Evolutionary conservation across 2,797 vertebrate species (phyloP).

Genomic region (Leuciscus waleckii): DNA sequence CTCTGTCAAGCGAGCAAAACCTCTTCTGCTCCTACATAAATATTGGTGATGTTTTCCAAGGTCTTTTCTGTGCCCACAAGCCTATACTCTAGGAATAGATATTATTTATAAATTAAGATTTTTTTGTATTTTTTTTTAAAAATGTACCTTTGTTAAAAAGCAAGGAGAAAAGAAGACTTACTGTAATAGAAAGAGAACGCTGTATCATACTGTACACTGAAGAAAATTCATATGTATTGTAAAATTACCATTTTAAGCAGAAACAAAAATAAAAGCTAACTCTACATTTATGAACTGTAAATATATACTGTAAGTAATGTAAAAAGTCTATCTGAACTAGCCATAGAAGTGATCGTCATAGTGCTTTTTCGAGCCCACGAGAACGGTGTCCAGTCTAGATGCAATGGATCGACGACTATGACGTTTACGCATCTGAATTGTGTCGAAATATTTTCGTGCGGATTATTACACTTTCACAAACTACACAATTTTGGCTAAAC

Average conservation of each 20-base stretch:
- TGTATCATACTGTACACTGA: slow-evolving; percentile 75
- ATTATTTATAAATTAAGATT: slow-evolving; percentile 42
- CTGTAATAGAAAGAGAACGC: slow-evolving; percentile 75
- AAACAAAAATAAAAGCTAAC: slow-evolving; percentile 48
- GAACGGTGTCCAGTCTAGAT: slow-evolving; percentile 25
- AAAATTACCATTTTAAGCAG: slow-evolving; percentile 57
- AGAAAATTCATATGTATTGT: slow-evolving; percentile 78
- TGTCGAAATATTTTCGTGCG: slow-evolving; percentile 34
- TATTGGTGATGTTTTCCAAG: slow-evolving; percentile 34
- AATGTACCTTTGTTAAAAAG: slow-evolving; percentile 66
- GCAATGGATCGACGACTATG: slow-evolving; percentile 28
- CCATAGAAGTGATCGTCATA: slow-evolving; percentile 32
- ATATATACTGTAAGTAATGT: slow-evolving; percentile 48
- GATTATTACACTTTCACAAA: slow-evolving; percentile 46
- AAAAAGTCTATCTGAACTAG: slow-evolving; percentile 42
- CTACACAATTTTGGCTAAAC: slow-evolving; percentile 37
- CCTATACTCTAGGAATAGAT: slow-evolving; percentile 50
- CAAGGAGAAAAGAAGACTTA: slow-evolving; percentile 70
- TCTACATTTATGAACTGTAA: slow-evolving; percentile 35
- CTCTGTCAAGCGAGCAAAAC: slow-evolving; percentile 17
- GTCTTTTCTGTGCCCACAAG: slow-evolving; percentile 51
- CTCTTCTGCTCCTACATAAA: slow-evolving; percentile 1
- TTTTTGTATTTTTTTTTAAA: slow-evolving; percentile 34
- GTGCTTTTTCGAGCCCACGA: slow-evolving; percentile 30
- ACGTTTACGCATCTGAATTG: slow-evolving; percentile 34